Conservation (phyloP, 23 tunicate genomes). For the Ascidia mentula region DNA sequence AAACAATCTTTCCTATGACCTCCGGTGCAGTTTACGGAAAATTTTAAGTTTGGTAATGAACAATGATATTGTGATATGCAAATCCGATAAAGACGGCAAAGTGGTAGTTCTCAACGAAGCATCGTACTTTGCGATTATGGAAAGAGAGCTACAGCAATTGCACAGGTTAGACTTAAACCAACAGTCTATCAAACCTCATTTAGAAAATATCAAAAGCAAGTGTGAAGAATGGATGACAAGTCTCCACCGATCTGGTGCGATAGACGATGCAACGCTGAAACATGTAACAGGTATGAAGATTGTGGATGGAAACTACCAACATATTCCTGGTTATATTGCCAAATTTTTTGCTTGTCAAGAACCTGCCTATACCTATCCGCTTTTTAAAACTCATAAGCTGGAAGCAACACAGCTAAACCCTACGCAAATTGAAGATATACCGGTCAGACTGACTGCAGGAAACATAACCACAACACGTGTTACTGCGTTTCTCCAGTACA, state of each 20-base stretch:
- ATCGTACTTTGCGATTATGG: too few relatives aligned
- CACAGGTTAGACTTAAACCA: neutral
- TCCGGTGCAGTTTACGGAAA: neutral
- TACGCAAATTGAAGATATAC: neutral
- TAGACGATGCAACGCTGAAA: neutral
- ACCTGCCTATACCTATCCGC: too few relatives aligned
- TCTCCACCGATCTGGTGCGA: too few relatives aligned
- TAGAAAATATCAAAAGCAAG: neutral
- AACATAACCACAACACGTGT: neutral
- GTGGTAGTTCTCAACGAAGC: neutral
- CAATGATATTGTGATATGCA: neutral
- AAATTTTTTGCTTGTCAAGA: too few relatives aligned
- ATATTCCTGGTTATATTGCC: too few relatives aligned
- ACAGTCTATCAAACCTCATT: too few relatives aligned
- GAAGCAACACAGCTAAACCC: neutral
- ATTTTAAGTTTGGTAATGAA: neutral
- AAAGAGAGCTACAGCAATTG: neutral
- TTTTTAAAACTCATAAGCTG: too few relatives aligned
- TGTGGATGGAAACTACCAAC: neutral
- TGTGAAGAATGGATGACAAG: neutral
- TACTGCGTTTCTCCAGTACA: neutral
- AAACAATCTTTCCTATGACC: neutral
- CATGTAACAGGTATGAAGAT: neutral
- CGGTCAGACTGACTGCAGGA: neutral
- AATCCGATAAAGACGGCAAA: neutral